Percentiles rank a stretch among this genome's conserved stretches.
Conservation (phyloP, 2,797 vertebrate genomes). For the Anniella stebbinsi region DNA sequence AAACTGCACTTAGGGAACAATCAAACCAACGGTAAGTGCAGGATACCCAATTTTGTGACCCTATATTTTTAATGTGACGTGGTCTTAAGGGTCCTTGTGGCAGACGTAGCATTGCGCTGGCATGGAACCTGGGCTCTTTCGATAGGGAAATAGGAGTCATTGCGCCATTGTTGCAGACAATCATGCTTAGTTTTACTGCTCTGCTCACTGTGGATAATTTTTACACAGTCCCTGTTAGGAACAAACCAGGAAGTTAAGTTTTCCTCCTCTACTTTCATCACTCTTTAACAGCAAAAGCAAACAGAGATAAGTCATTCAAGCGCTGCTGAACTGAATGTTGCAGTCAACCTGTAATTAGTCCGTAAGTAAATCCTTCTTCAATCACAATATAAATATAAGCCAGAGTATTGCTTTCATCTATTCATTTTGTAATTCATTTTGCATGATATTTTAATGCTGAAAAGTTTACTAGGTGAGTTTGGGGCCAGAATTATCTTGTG, state of each 20-base stretch:
- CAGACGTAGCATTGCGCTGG: background rate
- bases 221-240: constrained; percentile 5
- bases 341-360: background rate
- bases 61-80: background rate
- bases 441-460: background rate
- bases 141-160: background rate
- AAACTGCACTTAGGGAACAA: background rate
- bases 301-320: background rate
- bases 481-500: background rate
- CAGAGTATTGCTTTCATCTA: background rate
- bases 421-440: background rate
- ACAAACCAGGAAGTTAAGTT: constrained; percentile 18
- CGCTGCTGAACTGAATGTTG: background rate
- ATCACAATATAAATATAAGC: background rate
- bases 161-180: background rate
- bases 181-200: background rate
- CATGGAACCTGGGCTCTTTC: background rate
- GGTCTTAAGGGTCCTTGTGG: background rate
- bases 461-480: background rate
- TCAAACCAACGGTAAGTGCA: background rate
- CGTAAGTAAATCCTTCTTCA: constrained; percentile 18
- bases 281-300: background rate
- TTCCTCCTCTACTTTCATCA: background rate
- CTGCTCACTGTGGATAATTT: background rate
- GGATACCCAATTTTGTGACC: background rate